Evolutionary conservation across 2,113 vertebrate genomes (phyloP), one percentile per base, ranked within the genome.

Genomic region (Mugil cephalus): DNA sequence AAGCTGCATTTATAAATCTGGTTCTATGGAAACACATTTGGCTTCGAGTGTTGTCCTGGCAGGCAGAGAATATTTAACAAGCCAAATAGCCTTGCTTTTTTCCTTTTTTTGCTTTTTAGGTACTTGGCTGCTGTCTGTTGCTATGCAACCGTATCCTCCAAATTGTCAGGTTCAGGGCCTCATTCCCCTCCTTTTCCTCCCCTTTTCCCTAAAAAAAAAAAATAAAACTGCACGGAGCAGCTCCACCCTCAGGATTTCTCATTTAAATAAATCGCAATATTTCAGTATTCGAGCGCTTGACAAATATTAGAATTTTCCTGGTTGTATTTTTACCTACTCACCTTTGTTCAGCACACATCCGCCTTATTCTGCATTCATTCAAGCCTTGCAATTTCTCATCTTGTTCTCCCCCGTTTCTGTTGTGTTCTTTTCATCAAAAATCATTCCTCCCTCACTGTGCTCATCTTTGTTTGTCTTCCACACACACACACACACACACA

Each of bases 61-160:
- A 88, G 78, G 60, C 68, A 63, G 47, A 75, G 88, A 89, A 90
- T 89, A 92, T 91, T 89, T 83, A 91, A 90, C 79, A 80, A 84
- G 81, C 90, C 83, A 87, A 90, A 91, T 80, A 87, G 79, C 80
- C 80, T 66, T 70, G 64, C 59, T 52, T 84, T 78, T 64, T 47
- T 42, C 34, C 9, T 51, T 14, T 52, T 58, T 80, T 79, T 74
- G 18, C 74, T 77, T 85, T 92, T 88, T 87, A 89, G 89, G 87
- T 85, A 84, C 78, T 83, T 45, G 46, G 85, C 87, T 87, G 84
- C 83, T 88, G 78, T 84, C 87, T 88, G 91, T 93, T 93, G 90
- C 91, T 90, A 93, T 82, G 90, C 90, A 90, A 92, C 89, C 60
- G 61, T 86, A 89, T 90, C 87, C 86, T 86, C 87, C 84, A 91